Evolutionary conservation across 2,888 invertebrate genomes (phyloP).

Genomic region (Thymelicus sylvestris): DNA sequence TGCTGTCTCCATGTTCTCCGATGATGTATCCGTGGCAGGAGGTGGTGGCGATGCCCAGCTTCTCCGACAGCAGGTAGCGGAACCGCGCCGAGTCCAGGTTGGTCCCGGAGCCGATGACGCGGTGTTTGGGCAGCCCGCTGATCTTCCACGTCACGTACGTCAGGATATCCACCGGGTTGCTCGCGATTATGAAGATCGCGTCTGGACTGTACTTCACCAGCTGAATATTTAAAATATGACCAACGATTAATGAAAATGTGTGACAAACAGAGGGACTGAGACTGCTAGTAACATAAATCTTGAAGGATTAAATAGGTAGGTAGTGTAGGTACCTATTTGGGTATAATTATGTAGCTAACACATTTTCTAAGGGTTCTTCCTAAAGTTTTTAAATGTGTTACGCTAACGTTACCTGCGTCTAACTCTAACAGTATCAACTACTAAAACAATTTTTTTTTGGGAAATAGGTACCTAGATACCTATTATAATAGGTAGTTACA

Average conservation of each 20-base stretch:
- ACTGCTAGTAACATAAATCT: no score
- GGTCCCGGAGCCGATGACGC: slow-evolving; percentile 96
- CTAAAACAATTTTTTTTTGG: no score
- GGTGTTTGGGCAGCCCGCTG: slow-evolving; percentile 93
- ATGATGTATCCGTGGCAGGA: slow-evolving; percentile 97
- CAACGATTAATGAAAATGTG: not conserved
- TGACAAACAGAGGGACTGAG: no score
- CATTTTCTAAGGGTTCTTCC: no score
- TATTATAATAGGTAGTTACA: no score
- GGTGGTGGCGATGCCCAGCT: slow-evolving; percentile 91
- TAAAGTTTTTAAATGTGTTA: no score
- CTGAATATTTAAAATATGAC: slow-evolving; percentile 54
- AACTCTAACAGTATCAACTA: no score
- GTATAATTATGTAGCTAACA: no score
- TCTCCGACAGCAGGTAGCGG: slow-evolving; percentile 93
- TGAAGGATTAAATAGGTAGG: no score
- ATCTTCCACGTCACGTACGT: slow-evolving; percentile 98
- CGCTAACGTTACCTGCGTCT: no score
- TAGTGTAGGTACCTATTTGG: no score
- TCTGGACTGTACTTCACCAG: slow-evolving; percentile 93
- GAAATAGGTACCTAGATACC: no score
- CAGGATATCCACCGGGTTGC: slow-evolving; percentile 96
- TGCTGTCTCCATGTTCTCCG: slow-evolving; percentile 97
- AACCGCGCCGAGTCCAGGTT: slow-evolving; percentile 97
- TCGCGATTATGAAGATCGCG: slow-evolving; percentile 93